Conservation (phyloP, 2,888 invertebrate genomes). For the Petrolisthes manimaculis region DNA sequence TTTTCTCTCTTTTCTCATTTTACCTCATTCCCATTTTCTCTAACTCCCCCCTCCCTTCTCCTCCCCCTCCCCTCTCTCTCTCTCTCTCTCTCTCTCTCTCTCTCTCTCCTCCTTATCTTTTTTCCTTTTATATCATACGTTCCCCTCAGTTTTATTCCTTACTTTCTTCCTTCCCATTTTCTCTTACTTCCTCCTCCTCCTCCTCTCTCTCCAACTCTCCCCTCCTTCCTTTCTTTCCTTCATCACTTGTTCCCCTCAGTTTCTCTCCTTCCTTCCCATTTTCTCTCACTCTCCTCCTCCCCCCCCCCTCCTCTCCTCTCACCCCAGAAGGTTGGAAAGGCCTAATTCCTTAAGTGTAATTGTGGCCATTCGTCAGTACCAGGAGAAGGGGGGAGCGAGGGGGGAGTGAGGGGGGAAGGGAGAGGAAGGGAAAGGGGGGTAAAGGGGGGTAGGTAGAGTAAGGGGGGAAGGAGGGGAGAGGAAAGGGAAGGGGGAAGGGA, state of each 20-base stretch:
- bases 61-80: neutral
- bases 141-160: neutral
- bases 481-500: neutral
- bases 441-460: neutral
- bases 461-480: neutral
- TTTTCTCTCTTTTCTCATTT: constrained; percentile 3
- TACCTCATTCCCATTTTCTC: neutral
- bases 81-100: too few relatives aligned
- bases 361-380: constrained; percentile 14
- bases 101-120: neutral
- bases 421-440: neutral
- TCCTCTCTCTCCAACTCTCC: neutral
- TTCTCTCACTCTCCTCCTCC: neutral
- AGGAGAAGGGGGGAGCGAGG: constrained; percentile 10
- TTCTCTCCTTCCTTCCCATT: neutral
- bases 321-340: constrained; percentile 6
- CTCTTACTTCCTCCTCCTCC: neutral
- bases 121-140: neutral
- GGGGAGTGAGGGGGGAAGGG: neutral
- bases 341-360: constrained; percentile 27
- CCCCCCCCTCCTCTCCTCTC: neutral
- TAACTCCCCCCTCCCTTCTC: neutral
- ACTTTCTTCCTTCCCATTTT: neutral
- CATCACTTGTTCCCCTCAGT: neutral
- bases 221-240: neutral